These are phyloP conservation scores for Hyperopisus bebe DNA, from an alignment of 2,113 vertebrate genomes.

Conservation along the genomic window DNA sequence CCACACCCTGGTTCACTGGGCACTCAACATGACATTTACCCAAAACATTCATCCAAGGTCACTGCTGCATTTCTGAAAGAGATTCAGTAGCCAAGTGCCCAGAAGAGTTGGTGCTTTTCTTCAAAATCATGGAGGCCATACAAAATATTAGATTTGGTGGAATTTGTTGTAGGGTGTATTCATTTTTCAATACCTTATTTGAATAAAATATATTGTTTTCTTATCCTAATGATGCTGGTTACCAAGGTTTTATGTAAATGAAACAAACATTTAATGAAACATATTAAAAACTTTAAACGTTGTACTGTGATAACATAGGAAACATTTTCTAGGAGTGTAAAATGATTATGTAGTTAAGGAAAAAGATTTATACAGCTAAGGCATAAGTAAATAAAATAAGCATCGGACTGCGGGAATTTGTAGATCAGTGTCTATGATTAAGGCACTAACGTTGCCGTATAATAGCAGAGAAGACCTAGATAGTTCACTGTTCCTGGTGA, in stretches of 20 bases:
- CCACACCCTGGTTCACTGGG: not conserved
- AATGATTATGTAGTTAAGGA: not conserved
- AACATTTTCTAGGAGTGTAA: not conserved
- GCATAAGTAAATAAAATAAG: not conserved
- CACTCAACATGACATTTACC: not conserved
- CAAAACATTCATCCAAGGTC: not conserved
- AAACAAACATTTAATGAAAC: not conserved
- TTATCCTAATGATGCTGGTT: not conserved
- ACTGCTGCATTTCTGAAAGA: not conserved
- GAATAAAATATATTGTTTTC: not conserved
- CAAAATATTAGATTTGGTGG: not conserved
- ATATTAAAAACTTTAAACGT: too few relatives aligned
- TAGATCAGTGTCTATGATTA: not conserved
- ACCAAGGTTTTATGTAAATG: not conserved
- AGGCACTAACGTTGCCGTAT: not conserved
- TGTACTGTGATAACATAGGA: not conserved
- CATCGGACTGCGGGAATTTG: not conserved
- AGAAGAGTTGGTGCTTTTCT: not conserved
- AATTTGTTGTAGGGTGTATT: not conserved
- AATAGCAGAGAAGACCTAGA: not conserved
- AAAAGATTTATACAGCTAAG: not conserved
- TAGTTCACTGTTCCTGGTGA: constrained; percentile 74
- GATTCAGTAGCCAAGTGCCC: not conserved
- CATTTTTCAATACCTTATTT: not conserved
- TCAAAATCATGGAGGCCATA: not conserved